Evolutionary conservation across 2,113 vertebrate species (phyloP), one percentile per base, ranked within the genome.

Genomic region (Stictonetta naevosa): DNA sequence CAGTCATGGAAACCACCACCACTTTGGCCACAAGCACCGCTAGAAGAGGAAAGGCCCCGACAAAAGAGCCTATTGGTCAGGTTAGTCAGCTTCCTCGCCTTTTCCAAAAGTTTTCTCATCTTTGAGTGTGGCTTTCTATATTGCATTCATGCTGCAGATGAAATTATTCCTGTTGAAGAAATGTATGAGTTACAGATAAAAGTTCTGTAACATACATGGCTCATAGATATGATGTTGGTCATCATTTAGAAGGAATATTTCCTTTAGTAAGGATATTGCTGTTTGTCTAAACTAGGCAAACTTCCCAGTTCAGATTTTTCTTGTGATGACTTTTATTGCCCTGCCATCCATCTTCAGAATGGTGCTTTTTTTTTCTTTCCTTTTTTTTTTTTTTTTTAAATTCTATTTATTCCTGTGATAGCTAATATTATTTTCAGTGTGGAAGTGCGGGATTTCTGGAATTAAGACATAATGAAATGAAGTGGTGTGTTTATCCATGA

Each of bases 1-100:
- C 99, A 64, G 99, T 99, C 95, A 99, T 99, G 99, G 99, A 99
- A 98, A 99, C 99, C 92, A 99, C 99, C 83, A 99, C 99, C 19
- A 99, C 99, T 76, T 98, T 99, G 69, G 99, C 99, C 26, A 99
- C 99, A 4, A 99, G 98, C 97, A 98, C 98, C 3, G 97, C 98
- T 58, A 98, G 98, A 94, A 98, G 98, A 97, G 98, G 99, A 95
- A 99, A 99, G 93, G 97, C 98, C 76, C 99, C 99, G 0, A 99
- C 99, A 11, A 98, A 99, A 96, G 99, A 99, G 79, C 98, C 99
- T 26, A 93, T 98, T 91, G 98, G 98, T 85, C 99, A 99, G 98
- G 99, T 99, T 93, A 98, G 98, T 96, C 5, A 1, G 15, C 42
- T 68, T 64, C 77, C 53, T 84, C 2, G 0, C 21, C 52, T 87